phyloP scores from a whole-genome alignment of 2,888 invertebrate genomes.

The Drosophila buzzatii region DNA sequence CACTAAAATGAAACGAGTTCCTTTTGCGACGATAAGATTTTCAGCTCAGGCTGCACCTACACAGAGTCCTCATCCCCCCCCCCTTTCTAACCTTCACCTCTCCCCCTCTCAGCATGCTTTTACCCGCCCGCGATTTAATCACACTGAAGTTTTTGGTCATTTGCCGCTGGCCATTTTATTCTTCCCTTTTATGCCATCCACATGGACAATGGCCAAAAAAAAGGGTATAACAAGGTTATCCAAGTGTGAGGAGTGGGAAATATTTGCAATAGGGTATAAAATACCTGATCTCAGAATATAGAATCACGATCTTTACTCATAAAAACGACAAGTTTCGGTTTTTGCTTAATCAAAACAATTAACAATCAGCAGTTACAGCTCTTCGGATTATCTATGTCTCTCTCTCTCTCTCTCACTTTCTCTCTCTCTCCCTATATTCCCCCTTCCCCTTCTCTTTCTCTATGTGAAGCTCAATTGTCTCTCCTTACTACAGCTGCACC shows the following conservation, averaged over 20 bases:
- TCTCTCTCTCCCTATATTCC: background rate
- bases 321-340: background rate
- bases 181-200: conserved; percentile 25
- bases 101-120: background rate
- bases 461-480: background rate
- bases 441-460: background rate
- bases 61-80: background rate
- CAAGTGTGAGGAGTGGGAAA: background rate
- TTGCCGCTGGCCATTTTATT: conserved; percentile 47
- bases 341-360: too few relatives aligned
- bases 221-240: conserved; percentile 3
- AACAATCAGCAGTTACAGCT: background rate
- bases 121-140: conserved; percentile 56
- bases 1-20: conserved; percentile 77
- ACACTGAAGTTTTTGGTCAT: conserved; percentile 66
- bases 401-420: background rate
- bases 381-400: background rate
- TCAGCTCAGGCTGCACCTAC: conserved; percentile 13
- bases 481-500: background rate
- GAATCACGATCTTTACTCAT: background rate
- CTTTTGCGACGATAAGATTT: conserved; percentile 72
- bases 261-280: background rate
- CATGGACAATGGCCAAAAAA: conserved; percentile 6
- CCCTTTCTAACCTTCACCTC: background rate
- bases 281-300: background rate